Conservation (phyloP, 2,113 vertebrate genomes). For the Hyla sarda region DNA sequence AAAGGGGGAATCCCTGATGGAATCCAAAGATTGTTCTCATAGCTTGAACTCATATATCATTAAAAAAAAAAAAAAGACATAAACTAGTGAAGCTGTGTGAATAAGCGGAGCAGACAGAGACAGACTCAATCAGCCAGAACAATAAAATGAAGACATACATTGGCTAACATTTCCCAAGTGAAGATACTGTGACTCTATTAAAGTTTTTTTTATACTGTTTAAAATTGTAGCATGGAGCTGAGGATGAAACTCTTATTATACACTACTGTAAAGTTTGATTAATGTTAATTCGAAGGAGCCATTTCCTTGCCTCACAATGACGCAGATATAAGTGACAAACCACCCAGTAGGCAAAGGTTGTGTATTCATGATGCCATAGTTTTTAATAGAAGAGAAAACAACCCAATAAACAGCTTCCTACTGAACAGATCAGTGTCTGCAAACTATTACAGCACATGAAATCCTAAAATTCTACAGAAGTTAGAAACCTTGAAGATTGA, state of each 20-base stretch:
- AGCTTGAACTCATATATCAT: neutral
- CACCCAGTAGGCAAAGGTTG: conserved; percentile 4
- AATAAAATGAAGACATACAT: neutral
- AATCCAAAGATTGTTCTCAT: neutral
- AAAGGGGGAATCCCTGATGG: neutral
- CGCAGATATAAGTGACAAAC: neutral
- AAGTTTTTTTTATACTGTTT: neutral
- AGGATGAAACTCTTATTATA: neutral
- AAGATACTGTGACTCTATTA: neutral
- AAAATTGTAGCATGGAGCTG: neutral
- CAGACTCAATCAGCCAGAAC: conserved; percentile 20
- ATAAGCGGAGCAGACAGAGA: neutral
- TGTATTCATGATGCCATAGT: neutral
- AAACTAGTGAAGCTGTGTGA: neutral
- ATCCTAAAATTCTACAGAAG: neutral
- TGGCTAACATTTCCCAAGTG: neutral
- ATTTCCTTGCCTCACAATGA: neutral
- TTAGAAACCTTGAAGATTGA: too few relatives aligned
- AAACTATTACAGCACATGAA: neutral
- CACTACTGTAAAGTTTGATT: neutral
- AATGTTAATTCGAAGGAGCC: neutral
- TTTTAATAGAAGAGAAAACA: conserved; percentile 4
- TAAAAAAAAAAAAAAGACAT: neutral
- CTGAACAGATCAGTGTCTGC: neutral
- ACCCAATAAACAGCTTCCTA: neutral